phyloP scores from a whole-genome alignment of 2,797 vertebrate genomes.

The Hypotaenidia philippensis region DNA sequence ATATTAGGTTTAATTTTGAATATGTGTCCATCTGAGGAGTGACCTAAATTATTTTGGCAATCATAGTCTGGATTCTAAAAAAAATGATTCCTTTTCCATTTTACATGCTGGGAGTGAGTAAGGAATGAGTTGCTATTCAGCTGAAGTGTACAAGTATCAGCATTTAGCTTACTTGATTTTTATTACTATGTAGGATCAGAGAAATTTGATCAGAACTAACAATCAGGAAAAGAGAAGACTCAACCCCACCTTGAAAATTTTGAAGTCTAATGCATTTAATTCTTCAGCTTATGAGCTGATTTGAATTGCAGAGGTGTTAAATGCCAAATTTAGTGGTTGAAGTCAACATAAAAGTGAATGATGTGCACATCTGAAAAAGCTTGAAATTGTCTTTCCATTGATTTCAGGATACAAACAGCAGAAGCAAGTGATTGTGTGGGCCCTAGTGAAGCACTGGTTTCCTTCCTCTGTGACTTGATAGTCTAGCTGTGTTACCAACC shows the following conservation, averaged over 20 bases:
- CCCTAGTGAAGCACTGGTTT: not conserved
- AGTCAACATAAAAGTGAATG: not conserved
- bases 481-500: rapidly evolving
- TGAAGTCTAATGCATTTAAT: not conserved
- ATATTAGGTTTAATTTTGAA: not conserved
- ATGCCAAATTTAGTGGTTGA: not conserved
- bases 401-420: not conserved
- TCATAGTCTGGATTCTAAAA: not conserved
- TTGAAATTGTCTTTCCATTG: not conserved
- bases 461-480: not conserved
- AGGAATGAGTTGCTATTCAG: not conserved
- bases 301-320: not conserved
- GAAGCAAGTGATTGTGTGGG: not conserved
- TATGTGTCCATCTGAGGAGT: not conserved
- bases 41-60: not conserved
- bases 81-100: not conserved
- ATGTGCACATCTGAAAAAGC: not conserved
- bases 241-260: not conserved
- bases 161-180: not conserved
- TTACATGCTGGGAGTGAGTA: not conserved
- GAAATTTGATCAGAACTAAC: not conserved
- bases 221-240: not conserved
- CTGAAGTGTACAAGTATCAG: not conserved
- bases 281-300: not conserved
- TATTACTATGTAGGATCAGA: not conserved